Conservation (phyloP, 2,888 invertebrate species). For the Eupithecia vulgata region DNA sequence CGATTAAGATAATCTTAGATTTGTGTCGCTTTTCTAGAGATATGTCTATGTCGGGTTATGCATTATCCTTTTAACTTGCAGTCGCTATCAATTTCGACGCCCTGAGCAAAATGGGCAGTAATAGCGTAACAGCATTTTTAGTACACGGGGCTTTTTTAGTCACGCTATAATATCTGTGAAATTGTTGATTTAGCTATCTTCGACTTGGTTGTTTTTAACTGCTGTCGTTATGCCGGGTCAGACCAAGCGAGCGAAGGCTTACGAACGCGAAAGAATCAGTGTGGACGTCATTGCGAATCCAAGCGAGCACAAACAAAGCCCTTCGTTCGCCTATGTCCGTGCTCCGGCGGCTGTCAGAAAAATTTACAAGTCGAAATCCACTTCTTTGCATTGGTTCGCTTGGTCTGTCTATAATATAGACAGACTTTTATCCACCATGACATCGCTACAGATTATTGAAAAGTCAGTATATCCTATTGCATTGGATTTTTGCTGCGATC, state of each 20-base stretch:
- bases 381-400: too few species aligned
- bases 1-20: not conserved
- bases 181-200: not conserved
- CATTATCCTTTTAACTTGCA: not conserved
- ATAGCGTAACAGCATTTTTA: not conserved
- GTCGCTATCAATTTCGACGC: not conserved
- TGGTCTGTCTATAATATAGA: too few species aligned
- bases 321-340: too few species aligned
- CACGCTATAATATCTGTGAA: not conserved
- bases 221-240: too few species aligned
- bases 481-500: not conserved
- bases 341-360: too few species aligned
- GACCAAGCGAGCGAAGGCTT: too few species aligned
- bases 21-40: not conserved
- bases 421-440: too few species aligned
- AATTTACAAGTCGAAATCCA: too few species aligned
- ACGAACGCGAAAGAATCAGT: too few species aligned
- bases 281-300: too few species aligned
- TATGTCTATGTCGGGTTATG: not conserved
- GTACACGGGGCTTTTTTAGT: not conserved
- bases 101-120: not conserved
- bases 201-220: not conserved
- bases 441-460: not conserved
- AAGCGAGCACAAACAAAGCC: too few species aligned
- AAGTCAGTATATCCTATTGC: not conserved